These are phyloP conservation scores for Xenopus laevis DNA, from an alignment of 2,113 vertebrate genomes.

Conservation along the genomic window DNA sequence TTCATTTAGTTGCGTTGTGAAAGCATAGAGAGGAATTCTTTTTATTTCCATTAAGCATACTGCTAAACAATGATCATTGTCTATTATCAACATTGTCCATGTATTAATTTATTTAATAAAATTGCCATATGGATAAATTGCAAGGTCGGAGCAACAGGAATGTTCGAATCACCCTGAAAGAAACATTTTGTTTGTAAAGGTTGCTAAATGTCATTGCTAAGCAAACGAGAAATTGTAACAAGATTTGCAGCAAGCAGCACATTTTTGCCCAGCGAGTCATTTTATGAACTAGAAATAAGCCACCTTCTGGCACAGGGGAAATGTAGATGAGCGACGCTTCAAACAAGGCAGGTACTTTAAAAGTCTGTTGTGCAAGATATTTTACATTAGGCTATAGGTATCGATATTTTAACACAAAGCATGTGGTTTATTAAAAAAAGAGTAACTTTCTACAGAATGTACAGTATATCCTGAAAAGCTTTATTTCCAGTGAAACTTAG, in stretches of 20 bases:
- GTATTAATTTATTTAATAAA: constrained; percentile 24
- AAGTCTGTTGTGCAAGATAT: constrained; percentile 14
- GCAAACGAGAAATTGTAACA: background rate
- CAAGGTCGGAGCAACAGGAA: background rate
- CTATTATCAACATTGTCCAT: background rate
- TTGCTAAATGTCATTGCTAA: background rate
- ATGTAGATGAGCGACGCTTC: background rate
- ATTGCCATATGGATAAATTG: background rate
- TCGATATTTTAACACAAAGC: constrained; percentile 34
- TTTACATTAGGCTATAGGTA: constrained; percentile 14
- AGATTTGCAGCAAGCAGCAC: too few species aligned
- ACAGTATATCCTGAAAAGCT: constrained; percentile 42
- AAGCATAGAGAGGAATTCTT: background rate
- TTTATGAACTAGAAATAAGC: too few species aligned
- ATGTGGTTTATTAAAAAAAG: constrained; percentile 38
- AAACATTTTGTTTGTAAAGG: background rate
- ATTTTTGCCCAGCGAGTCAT: too few species aligned
- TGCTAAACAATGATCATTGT: constrained; percentile 13
- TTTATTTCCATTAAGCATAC: constrained; percentile 3
- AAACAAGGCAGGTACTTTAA: constrained; percentile 38
- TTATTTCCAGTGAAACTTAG: constrained; percentile 50
- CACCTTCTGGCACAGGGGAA: too few species aligned
- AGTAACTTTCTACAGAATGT: constrained; percentile 43
- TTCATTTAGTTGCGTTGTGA: background rate
- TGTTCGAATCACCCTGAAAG: background rate